Conservation (phyloP, 2,113 vertebrate genomes). For the Dasypus novemcinctus region DNA sequence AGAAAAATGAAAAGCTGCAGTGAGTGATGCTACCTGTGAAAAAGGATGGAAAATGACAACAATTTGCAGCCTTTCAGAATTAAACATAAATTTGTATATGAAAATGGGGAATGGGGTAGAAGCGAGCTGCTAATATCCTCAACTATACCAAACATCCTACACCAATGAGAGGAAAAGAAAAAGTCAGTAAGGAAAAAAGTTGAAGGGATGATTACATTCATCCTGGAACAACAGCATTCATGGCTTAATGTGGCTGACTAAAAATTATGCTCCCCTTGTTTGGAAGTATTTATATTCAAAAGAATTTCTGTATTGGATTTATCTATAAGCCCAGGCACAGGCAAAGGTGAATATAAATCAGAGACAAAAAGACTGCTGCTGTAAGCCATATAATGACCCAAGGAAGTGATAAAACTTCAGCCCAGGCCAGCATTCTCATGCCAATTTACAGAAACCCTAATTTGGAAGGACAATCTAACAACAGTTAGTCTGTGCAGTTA, state of each 20-base stretch:
- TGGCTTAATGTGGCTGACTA: background rate
- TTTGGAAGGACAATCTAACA: background rate
- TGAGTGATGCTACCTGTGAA: background rate
- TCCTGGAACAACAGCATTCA: background rate
- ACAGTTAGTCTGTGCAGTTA: background rate
- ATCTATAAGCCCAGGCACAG: conserved; percentile 38
- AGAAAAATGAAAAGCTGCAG: conserved; percentile 2
- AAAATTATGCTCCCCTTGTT: background rate
- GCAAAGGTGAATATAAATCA: conserved; percentile 38
- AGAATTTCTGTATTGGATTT: conserved; percentile 43
- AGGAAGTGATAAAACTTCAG: background rate
- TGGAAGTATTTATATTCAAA: conserved; percentile 46
- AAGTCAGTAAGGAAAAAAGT: background rate
- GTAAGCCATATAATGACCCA: background rate
- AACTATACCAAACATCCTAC: background rate
- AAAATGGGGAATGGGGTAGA: background rate
- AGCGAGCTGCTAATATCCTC: background rate
- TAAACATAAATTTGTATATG: background rate
- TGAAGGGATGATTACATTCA: background rate
- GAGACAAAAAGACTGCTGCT: conserved; percentile 15
- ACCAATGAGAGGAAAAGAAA: background rate
- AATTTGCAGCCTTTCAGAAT: background rate
- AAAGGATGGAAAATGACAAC: background rate
- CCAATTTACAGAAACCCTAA: background rate
- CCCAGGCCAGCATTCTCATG: background rate